Evolutionary conservation across 2,888 invertebrate species (phyloP), one percentile per base, ranked within the genome.

Genomic region (Melangyna quadrimaculata): DNA sequence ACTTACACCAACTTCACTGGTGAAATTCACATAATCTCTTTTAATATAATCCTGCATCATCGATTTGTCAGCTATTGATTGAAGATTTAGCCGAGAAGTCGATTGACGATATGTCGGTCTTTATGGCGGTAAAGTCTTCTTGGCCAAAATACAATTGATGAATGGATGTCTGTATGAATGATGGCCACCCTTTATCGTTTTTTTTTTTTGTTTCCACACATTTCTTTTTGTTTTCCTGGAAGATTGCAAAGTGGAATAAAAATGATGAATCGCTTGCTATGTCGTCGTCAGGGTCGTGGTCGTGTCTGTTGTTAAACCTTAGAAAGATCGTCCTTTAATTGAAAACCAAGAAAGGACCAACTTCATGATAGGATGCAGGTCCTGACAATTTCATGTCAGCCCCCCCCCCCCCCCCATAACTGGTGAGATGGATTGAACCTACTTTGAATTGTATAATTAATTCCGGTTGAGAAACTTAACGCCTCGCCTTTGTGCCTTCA

Each of bases 391-490:
- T 59, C 37, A 22, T 65, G 19, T 63, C 72, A 37, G n/a, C 32
- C n/a, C 17, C 4, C 24, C 40, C 2, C 17, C 1, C 37, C 14
- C 40, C 32, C 22, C n/a, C 29, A 9, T 12, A 19, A 29, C 29
- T 65, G 17, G 17, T 67, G 35, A 35, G 35, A 51, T n/a, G 35
- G 51, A 45, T 77, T 73, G 77, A 78, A 81, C 77, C 78, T 81
- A 80, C 73, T 86, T 86, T 81, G 78, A 81, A 86, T 86, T 81
- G 86, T 81, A 86, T 86, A 86, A 86, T 86, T 86, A 81, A 86
- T 86, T 72, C 63, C 70, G 78, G 48, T 48, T 27, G 40, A 53
- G 61, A 10, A 45, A 59, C 51, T 43, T 70, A 35, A 55, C 55
- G 29, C 59, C 57, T 59, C 57, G 57, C 32, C 8, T 57, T n/a